Conservation (phyloP, 2,888 invertebrate species). For the Gymnoscelis rufifasciata region DNA sequence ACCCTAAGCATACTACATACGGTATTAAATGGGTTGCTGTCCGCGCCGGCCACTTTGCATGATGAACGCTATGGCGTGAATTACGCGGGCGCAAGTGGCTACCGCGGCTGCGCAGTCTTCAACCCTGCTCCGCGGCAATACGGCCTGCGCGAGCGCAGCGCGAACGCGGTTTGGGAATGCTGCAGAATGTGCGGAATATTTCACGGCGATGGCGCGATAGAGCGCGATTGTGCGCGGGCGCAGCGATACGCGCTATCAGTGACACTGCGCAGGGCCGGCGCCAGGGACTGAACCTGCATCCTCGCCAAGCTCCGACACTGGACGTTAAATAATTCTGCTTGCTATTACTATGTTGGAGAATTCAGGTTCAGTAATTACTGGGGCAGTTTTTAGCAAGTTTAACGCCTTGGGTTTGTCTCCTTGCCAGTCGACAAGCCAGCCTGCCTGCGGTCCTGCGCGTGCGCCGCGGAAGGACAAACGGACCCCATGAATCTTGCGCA, state of each 20-base stretch:
- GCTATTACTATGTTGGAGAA: too few species aligned
- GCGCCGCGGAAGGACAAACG: constrained; percentile 34
- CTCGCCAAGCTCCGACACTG: too few species aligned
- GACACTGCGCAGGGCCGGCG: constrained; percentile 32
- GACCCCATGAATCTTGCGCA: constrained; percentile 61
- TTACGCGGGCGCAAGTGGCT: constrained; percentile 72
- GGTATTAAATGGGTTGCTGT: constrained; percentile 28
- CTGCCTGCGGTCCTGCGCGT: background rate
- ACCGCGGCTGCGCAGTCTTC: constrained; percentile 28
- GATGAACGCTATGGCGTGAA: constrained; percentile 73
- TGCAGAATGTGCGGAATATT: constrained; percentile 57
- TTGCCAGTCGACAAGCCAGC: too few species aligned
- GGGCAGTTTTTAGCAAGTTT: too few species aligned
- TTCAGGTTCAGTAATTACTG: too few species aligned
- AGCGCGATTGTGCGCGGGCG: constrained; percentile 56
- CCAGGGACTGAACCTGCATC: constrained; percentile 30
- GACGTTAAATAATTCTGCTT: too few species aligned
- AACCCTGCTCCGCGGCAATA: constrained; percentile 19
- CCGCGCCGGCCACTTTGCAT: constrained; percentile 60
- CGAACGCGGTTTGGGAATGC: constrained; percentile 38
- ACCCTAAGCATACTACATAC: constrained; percentile 24
- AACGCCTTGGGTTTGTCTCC: too few species aligned
- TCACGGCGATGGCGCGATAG: constrained; percentile 72
- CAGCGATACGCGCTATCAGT: constrained; percentile 57
- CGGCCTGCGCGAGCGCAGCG: constrained; percentile 19